These are phyloP conservation scores for Crioceris asparagi DNA, from an alignment of 2,888 invertebrate genomes.

Conservation along the genomic window DNA sequence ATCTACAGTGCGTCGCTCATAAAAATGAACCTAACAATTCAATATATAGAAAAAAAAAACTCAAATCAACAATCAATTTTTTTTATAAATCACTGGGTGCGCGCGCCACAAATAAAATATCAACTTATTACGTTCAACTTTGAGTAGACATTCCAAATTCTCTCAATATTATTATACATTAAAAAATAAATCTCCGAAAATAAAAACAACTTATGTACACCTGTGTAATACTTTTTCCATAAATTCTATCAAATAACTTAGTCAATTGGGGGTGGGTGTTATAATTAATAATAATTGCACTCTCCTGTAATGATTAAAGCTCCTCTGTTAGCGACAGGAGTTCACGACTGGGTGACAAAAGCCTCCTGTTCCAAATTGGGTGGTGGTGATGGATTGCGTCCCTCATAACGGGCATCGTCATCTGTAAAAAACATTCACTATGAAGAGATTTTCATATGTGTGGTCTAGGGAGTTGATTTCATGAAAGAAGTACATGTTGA, in stretches of 20 bases:
- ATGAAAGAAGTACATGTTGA: no score
- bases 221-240: constrained; percentile 7
- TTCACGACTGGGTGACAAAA: constrained; percentile 13
- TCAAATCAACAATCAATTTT: constrained; percentile 21
- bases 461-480: no score
- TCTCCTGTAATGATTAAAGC: constrained; percentile 21
- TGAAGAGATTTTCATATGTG: no score
- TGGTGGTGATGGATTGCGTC: constrained; percentile 38
- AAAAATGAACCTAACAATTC: constrained; percentile 14
- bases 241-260: constrained; percentile 4
- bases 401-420: constrained; percentile 37
- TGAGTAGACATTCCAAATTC: constrained; percentile 17
- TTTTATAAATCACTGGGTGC: constrained; percentile 17
- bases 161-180: constrained; percentile 15
- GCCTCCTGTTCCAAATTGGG: constrained; percentile 28
- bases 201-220: constrained; percentile 24
- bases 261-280: constrained; percentile 6
- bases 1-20: constrained; percentile 22
- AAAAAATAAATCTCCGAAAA: constrained; percentile 27
- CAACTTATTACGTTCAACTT: constrained; percentile 18
- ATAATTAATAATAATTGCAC: constrained; percentile 22
- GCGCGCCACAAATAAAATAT: constrained; percentile 19
- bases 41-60: constrained; percentile 15
- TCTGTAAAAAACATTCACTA: constrained; percentile 30
- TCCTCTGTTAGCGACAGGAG: constrained; percentile 17